These are phyloP conservation scores for Pampus argenteus DNA, from an alignment of 2,797 vertebrate species.

Conservation along the genomic window DNA sequence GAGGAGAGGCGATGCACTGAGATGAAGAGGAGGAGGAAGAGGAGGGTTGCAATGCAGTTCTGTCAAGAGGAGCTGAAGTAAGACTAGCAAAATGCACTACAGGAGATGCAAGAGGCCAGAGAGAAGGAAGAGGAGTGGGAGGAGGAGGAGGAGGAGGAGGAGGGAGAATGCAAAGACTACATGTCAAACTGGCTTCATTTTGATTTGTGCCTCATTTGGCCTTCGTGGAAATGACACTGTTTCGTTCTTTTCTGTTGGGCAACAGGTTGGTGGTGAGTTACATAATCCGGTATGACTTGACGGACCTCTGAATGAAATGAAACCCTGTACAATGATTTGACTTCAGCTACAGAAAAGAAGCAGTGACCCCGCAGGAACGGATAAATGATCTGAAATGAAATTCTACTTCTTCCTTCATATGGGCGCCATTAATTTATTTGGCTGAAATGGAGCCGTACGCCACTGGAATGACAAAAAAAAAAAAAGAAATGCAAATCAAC, in stretches of 20 bases:
- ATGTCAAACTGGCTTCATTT: conserved; percentile 86
- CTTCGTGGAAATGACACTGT: conserved; percentile 27
- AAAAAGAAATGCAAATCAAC: conserved; percentile 51
- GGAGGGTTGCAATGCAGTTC: conserved; percentile 83
- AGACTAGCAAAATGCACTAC: conserved; percentile 87
- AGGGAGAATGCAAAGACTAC: conserved; percentile 84
- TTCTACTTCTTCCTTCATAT: conserved; percentile 38
- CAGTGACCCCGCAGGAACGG: conserved; percentile 21
- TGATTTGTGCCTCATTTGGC: conserved; percentile 42
- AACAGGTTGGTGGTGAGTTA: conserved; percentile 47
- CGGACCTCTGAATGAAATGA: conserved; percentile 22
- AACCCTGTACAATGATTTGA: conserved; percentile 15
- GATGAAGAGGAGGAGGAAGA: conserved; percentile 68
- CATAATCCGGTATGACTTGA: conserved; percentile 32
- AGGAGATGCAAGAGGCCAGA: conserved; percentile 83
- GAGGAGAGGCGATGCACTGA: conserved; percentile 82
- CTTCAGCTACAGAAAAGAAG: conserved; percentile 25
- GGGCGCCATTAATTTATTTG: conserved; percentile 56
- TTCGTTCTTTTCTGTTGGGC: conserved; percentile 25
- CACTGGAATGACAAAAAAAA: conserved; percentile 42
- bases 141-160: conserved; percentile 56
- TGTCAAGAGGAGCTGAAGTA: conserved; percentile 81
- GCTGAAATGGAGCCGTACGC: conserved; percentile 51
- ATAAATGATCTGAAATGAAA: conserved; percentile 48
- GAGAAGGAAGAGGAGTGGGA: conserved; percentile 56